Evolutionary conservation across 1,140 invertebrate genomes (phyloP).

Genomic region (Atta cephalotes): DNA sequence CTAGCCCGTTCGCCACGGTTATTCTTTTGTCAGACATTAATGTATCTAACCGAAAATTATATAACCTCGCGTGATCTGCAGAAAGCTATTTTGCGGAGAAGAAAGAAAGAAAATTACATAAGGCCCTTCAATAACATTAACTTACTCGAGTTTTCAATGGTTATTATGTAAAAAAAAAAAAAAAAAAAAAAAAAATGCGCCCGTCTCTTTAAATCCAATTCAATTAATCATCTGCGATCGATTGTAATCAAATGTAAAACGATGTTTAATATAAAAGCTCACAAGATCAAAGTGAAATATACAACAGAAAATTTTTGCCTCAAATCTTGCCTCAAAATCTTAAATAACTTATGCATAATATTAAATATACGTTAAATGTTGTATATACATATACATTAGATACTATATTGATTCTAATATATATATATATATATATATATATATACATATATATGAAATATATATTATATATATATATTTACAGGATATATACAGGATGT

Average conservation of each 20-base stretch:
- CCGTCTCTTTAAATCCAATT: slow-evolving; percentile 2
- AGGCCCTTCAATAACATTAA: slow-evolving; percentile 38
- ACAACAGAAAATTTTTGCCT: background rate
- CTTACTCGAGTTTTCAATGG: background rate
- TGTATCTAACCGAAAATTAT: slow-evolving; percentile 48
- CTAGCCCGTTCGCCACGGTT: background rate
- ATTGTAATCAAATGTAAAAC: slow-evolving; percentile 20
- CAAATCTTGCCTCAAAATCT: background rate
- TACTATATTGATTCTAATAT: too few species aligned
- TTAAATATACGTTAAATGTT: too few species aligned
- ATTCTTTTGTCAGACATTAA: slow-evolving; percentile 27
- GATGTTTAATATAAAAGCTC: background rate
- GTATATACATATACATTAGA: too few species aligned
- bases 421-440: too few species aligned
- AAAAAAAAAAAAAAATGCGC: background rate
- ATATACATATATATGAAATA: too few species aligned
- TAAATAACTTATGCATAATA: background rate
- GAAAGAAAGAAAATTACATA: slow-evolving; percentile 4
- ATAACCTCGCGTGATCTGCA: slow-evolving; percentile 48
- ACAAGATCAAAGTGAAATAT: slow-evolving; percentile 19
- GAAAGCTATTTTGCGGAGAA: background rate
- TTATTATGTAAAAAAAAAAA: background rate
- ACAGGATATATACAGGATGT: too few species aligned
- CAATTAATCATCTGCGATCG: slow-evolving; percentile 36
- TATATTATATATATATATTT: too few species aligned